Evolutionary conservation across 2,888 invertebrate genomes (phyloP), one percentile per base, ranked within the genome.

Genomic region (Lissocephala sabroskyi): DNA sequence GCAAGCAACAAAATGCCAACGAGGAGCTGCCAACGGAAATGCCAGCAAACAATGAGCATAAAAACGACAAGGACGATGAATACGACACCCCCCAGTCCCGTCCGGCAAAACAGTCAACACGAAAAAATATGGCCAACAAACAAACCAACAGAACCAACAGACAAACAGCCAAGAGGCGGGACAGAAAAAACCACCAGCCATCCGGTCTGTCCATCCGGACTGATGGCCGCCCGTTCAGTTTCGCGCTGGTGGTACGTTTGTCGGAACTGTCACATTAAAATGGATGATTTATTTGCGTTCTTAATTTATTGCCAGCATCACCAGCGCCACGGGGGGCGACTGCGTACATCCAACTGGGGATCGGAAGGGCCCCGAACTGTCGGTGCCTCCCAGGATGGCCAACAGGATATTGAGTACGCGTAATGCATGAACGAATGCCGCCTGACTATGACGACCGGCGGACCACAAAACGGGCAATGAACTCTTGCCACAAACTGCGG

Each of bases 231-330:
- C n/a, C n/a, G n/a, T n/a, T n/a, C n/a, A n/a, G n/a, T n/a, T n/a
- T n/a, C n/a, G n/a, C n/a, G n/a, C n/a, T n/a, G 18, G 26, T 42
- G 59, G 46, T 35, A 42, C 59, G 59, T 76, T 73, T 74, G 79
- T 75, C 79, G 78, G 73, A 75, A 78, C 76, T 78, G 76, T 76
- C 79, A 75, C 79, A 76, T 79, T 79, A 79, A 79, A 76, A 76
- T 79, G 78, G 76, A 79, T 76, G 76, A 76, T 76, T 76, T 79
- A 79, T 79, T 71, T 75, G 79, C 61, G 62, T 56, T 65, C 59
- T 58, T 71, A 79, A 79, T 76, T 76, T 79, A 79, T 76, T 78
- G 78, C 51, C 73, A 53, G 54, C 54, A 59, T 44, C 54, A 53
- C 36, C 36, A 14, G 14, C 13, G 41, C 41, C 11, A 28, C 6